Base-by-base conservation (phyloP, 1,140 invertebrate species). In the Lordiphosa mommai region DNA sequence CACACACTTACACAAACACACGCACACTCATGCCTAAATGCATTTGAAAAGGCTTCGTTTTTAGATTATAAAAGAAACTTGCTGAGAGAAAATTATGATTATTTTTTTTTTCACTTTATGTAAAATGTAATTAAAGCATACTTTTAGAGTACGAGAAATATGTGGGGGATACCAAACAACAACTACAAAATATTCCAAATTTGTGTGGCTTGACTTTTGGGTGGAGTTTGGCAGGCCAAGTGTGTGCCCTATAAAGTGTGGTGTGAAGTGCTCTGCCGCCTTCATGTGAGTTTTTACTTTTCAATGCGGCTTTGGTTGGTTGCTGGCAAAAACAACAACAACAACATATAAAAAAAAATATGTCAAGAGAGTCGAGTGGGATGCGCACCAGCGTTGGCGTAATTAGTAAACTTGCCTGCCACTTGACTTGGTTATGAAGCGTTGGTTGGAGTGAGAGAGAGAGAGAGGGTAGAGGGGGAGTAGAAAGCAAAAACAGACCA, bases 331-430 rank as follows among this genome's bases (percentile, higher is more conserved):
- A 40, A 27, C 59, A 33, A 37, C 47, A 34, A 33, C 16, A 44
- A 48, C 57, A 40, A 40, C 30, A 57, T 56, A 57, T 64, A 27
- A 7, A 20, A 43, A 13, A 61, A 77, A 77, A 73, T 80, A 64
- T 77, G 72, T 77, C 74, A 80, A 65, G 61, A 40, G 61, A 57
- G 37, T 27, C 23, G 61, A 32, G 57, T 61, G 77, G 67, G 69
- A 61, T 53, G 71, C 52, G 52, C 48, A 27, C 6, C 29, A 32
- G 51, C 73, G 63, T 47, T 72, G 56, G 52, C 53, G 69, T 77
- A 77, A 77, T 77, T 77, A 80, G 72, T 74, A 80, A 73, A 80
- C 72, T 77, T 80, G 72, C 74, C 38, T 55, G 74, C 63, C 63
- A 77, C 73, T 77, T 80, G 73, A 77, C 73, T 77, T 65, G 63